Evolutionary conservation across 92 coral and sea anemone species (phyloP).

Genomic region (Umimayanthus kanabou): DNA sequence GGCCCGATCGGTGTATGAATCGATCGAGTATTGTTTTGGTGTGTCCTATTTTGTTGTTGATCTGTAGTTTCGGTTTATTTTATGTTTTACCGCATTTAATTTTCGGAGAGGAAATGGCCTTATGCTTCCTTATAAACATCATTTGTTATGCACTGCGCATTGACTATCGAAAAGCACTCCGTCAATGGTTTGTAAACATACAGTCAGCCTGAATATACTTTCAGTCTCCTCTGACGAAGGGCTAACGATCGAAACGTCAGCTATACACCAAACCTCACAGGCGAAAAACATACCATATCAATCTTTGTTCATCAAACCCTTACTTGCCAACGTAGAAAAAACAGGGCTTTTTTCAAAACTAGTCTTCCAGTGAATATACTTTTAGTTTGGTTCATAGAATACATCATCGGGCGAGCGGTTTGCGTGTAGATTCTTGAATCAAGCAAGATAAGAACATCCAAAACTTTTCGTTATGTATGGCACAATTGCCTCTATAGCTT

Average conservation of each 20-base stretch:
- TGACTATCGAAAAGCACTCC: background rate
- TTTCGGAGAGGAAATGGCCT: background rate
- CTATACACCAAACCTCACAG: too few species aligned
- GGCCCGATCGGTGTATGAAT: too few species aligned
- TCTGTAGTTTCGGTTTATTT: background rate
- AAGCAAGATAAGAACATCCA: background rate
- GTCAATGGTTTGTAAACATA: constrained; percentile 15
- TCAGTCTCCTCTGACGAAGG: too few species aligned
- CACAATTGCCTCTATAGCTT: background rate
- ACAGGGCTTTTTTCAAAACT: too few species aligned
- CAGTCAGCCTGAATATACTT: background rate
- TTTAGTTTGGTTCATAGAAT: background rate
- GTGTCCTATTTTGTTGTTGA: background rate
- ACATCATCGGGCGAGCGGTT: background rate
- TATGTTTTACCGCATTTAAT: background rate
- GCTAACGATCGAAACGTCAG: too few species aligned
- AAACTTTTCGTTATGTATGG: background rate
- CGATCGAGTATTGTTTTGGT: background rate
- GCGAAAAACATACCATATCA: too few species aligned
- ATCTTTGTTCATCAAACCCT: too few species aligned
- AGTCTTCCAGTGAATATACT: background rate
- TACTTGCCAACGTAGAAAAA: too few species aligned
- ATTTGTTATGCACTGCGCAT: background rate
- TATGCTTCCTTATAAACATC: background rate
- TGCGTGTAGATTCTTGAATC: background rate